Base-by-base conservation (phyloP, 2,888 invertebrate species). In the Amphimallon solstitiale region DNA sequence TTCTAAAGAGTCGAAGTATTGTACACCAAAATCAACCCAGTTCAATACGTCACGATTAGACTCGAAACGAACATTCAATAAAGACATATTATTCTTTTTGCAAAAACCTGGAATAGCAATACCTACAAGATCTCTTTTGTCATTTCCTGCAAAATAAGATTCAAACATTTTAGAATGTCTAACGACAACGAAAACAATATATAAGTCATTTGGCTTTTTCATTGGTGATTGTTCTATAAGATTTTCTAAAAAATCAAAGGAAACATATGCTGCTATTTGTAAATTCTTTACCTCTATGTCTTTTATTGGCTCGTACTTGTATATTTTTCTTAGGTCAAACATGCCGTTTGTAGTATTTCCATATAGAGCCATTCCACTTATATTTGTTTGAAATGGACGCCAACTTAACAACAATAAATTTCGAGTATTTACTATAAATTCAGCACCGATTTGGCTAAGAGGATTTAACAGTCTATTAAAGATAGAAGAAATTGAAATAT, bases 71-170 rank as follows among this genome's bases (percentile, higher is more conserved):
- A 19, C 9, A 17, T 10, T 52, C 2, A 37, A 4, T 15, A 52
- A 4, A 21, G 37, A 1, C 1, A 1, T 19, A 5, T 52, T 37
- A 6, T 17, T 52, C n/a, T 2, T 19, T 37, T 52, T 52, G 17
- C 52, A 52, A 37, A 52, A 52, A 9, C 12, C 19, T n/a, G 52
- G 52, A n/a, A 52, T 34, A 1, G 19, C 19, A n/a, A 52, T 15
- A 6, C 19, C 52, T 2, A 37, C 6, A 10, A 52, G 19, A 37
- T 37, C 19, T 37, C 12, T 4, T 2, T 15, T 17, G 12, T 52
- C 17, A 10, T 15, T 17, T 4, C n/a, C 10, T 37, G 17, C 19
- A n/a, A 52, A 38, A 21, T 37, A 52, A 17, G 35, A 12, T 19
- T 17, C n/a, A n/a, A 37, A 52, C 2, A 52, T 52, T 52, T n/a